These are phyloP conservation scores for Venusia cambrica DNA, from an alignment of 2,888 invertebrate species.

Conservation along the genomic window DNA sequence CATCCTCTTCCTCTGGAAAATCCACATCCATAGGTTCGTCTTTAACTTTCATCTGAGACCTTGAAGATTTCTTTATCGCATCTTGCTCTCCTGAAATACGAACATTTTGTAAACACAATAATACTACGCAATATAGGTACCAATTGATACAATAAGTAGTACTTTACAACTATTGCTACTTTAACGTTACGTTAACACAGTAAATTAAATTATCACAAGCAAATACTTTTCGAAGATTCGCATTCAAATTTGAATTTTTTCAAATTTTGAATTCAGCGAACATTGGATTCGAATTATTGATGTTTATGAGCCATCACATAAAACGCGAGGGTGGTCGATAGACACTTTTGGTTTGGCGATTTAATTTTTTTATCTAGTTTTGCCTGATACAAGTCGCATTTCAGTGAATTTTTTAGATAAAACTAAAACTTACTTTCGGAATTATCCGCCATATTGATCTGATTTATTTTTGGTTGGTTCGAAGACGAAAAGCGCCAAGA, in stretches of 20 bases:
- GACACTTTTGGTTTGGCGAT: not conserved
- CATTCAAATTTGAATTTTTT: conserved; percentile 76
- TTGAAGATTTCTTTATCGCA: conserved; percentile 48
- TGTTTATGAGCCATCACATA: conserved; percentile 6
- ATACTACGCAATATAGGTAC: not conserved
- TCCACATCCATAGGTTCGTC: conserved; percentile 83
- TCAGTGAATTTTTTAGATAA: conserved; percentile 13
- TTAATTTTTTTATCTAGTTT: conserved; percentile 1
- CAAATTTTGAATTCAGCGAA: conserved; percentile 76
- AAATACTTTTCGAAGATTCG: conserved; percentile 57
- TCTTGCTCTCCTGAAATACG: conserved; percentile 51
- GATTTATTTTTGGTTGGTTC: conserved; percentile 55
- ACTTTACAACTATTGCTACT: conserved; percentile 1
- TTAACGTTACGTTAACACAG: conserved; percentile 2
- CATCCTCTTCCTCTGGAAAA: conserved; percentile 84
- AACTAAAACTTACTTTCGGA: conserved; percentile 87
- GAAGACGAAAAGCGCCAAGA: conserved; percentile 69
- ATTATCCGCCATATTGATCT: conserved; percentile 90
- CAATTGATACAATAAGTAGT: not conserved
- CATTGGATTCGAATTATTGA: conserved; percentile 32
- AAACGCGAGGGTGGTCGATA: conserved; percentile 4
- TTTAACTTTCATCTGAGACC: conserved; percentile 65
- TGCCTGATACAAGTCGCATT: not conserved
- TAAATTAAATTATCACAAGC: conserved; percentile 35
- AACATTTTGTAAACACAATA: conserved; percentile 1